Evolutionary conservation across 2,113 vertebrate species (phyloP).

Genomic region (Tympanuchus pallidicinctus): DNA sequence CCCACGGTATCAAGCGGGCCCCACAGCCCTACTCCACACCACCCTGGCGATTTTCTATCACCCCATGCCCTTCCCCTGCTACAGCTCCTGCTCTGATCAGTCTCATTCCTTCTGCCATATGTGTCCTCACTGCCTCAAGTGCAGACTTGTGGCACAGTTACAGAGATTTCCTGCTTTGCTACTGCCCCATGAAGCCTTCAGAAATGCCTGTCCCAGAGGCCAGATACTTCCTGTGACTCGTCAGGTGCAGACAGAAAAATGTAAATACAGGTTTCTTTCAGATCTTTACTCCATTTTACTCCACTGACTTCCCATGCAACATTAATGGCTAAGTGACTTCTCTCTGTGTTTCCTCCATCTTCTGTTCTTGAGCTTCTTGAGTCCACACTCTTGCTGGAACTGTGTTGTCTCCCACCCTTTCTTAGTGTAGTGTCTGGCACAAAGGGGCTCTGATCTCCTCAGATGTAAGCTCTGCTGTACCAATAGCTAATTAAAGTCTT

Average conservation of each 20-base stretch:
- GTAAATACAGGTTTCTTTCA: neutral
- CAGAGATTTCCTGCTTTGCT: neutral
- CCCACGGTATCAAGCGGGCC: rapidly evolving
- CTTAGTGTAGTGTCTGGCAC: neutral
- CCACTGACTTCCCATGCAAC: neutral
- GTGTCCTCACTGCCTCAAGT: neutral
- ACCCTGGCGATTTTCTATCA: neutral
- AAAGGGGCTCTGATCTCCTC: constrained; percentile 18
- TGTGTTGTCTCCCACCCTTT: neutral
- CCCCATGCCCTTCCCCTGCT: neutral
- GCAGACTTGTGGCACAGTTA: neutral
- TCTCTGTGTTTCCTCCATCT: neutral
- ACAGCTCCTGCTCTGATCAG: neutral
- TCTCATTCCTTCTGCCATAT: rapidly evolving
- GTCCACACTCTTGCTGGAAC: neutral
- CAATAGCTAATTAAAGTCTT: constrained; percentile 45
- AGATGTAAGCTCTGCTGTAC: constrained; percentile 42
- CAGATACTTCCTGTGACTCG: neutral
- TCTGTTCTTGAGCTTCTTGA: neutral
- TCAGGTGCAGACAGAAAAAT: neutral
- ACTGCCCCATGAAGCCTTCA: neutral
- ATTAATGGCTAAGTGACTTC: neutral
- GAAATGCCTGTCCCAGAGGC: neutral
- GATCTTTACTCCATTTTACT: neutral
- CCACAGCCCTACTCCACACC: neutral